These are phyloP conservation scores for Scartelaos histophorus DNA, from an alignment of 2,113 vertebrate species.

Conservation along the genomic window DNA sequence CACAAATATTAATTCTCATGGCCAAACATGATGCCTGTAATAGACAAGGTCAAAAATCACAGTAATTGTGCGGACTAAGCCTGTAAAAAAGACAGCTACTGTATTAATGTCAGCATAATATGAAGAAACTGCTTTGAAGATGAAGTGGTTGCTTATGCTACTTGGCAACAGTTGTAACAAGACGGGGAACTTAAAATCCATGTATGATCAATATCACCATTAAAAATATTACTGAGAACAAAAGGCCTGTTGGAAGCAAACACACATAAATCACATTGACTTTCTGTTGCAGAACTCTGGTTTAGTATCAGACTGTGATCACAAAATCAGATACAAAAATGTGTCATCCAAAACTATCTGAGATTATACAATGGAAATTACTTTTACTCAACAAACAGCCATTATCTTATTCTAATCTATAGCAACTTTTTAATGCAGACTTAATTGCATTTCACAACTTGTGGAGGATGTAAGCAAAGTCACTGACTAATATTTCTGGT, in stretches of 20 bases:
- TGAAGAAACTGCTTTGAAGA: background rate
- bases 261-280: conserved; percentile 28
- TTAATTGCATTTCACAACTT: background rate
- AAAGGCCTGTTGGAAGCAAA: conserved; percentile 17
- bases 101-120: background rate
- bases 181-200: background rate
- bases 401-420: background rate
- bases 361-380: background rate
- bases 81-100: background rate
- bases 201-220: background rate
- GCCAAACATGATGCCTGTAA: background rate
- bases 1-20: conserved; percentile 22
- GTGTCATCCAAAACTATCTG: background rate
- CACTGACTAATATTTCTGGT: too few species aligned
- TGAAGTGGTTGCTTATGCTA: background rate
- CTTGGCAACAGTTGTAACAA: background rate
- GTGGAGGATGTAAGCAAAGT: too few species aligned
- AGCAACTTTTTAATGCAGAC: background rate
- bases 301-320: background rate
- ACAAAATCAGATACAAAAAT: conserved; percentile 3
- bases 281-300: conserved; percentile 7
- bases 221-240: conserved; percentile 1
- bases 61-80: conserved; percentile 11
- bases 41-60: conserved; percentile 15
- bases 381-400: background rate